phyloP scores from a whole-genome alignment of 2,888 invertebrate species.

The Frankliniella fusca region DNA sequence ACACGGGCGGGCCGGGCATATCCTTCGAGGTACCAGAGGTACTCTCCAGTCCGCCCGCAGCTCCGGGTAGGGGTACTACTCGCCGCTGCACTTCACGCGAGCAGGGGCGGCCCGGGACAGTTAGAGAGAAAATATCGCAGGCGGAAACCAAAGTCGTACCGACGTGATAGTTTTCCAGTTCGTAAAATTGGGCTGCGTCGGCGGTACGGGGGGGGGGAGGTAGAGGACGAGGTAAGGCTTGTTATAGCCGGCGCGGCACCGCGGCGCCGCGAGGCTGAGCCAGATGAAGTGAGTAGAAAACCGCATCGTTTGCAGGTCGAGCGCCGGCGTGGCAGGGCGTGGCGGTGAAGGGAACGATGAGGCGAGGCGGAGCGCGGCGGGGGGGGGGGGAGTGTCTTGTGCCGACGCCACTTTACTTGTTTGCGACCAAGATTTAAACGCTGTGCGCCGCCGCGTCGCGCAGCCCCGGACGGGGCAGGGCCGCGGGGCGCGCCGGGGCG shows the following conservation, averaged over 20 bases:
- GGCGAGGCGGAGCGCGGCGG: neutral
- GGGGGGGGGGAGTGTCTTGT: neutral
- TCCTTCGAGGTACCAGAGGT: neutral
- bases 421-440: neutral
- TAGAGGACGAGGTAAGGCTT: neutral
- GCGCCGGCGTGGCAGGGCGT: neutral
- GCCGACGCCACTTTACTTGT: constrained; percentile 2
- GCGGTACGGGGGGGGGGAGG: neutral
- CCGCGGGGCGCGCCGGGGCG: neutral
- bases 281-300: constrained; percentile 10
- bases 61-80: neutral
- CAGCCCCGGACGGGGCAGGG: neutral
- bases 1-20: neutral
- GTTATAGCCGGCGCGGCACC: neutral
- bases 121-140: neutral
- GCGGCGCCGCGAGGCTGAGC: neutral
- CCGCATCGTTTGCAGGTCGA: constrained; percentile 3
- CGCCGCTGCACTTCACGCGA: neutral
- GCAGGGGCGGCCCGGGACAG: neutral
- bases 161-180: neutral
- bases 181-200: neutral
- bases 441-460: neutral
- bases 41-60: neutral
- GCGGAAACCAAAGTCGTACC: neutral
- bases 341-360: neutral